Evolutionary conservation across 2,797 vertebrate genomes (phyloP), one percentile per base, ranked within the genome.

Genomic region (Graptemys geographica): DNA sequence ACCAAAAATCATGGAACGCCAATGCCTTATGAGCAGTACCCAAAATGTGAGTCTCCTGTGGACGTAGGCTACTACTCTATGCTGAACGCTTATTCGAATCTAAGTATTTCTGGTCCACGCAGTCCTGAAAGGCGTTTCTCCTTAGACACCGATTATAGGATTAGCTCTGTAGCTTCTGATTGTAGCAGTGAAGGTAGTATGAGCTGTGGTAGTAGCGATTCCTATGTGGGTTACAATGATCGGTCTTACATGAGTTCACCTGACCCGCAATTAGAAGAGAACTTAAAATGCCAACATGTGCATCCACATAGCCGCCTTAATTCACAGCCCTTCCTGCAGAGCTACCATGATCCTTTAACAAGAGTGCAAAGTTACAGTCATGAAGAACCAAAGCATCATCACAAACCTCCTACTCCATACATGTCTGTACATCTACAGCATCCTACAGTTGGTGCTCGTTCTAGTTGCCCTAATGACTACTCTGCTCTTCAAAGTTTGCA

Each of bases 141-240:
- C 37, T 93, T 98, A 44, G 99, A 99, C 95, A 96, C 98, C 0
- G 99, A 99, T 94, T 98, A 98, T 65, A 98, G 99, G n/a, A 98
- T 99, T 5, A 99, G 98, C 96, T 99, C 99, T 0, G 98, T 99
- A 0, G 98, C 98, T 59, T 99, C 99, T 0, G 99, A 99, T 83
- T 99, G 99, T 93, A 99, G 99, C 98, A 99, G 99, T 0, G 99
- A 99, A 92, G 99, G 99, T 96, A 99, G 99, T 49, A 85, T 98
- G 94, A 99, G 99, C 89, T 99, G 99, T 25, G 98, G 98, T 86
- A 98, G 99, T 8, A 99, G 99, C 10, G 99, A 99, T 92, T 99
- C 99, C 1, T 99, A 99, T 2, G 91, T 98, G 23, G 98, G 98
- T 31, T 99, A 99, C 96, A 98, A 98, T 2, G 98, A 99, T 37